phyloP scores from a whole-genome alignment of 2,113 vertebrate species.

The Eolophus roseicapilla region DNA sequence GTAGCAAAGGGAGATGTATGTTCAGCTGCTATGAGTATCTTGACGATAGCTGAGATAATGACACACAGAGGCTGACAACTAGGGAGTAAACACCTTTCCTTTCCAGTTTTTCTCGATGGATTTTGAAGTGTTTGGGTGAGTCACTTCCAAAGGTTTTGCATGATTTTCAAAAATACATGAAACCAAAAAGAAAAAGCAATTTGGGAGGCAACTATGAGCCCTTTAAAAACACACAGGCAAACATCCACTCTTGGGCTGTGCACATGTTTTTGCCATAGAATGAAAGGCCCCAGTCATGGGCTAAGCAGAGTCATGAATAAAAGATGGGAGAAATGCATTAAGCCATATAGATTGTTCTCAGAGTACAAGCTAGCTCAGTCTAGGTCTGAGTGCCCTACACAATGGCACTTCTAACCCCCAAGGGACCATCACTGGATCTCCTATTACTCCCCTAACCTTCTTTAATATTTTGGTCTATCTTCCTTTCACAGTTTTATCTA shows the following conservation, averaged over 20 bases:
- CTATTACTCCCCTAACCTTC: neutral
- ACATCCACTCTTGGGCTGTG: neutral
- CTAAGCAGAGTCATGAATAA: slow-evolving; percentile 14
- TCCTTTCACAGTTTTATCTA: neutral
- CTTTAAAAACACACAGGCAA: neutral
- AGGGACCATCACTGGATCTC: neutral
- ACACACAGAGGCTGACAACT: neutral
- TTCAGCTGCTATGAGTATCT: neutral
- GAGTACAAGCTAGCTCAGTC: neutral
- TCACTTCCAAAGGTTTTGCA: neutral
- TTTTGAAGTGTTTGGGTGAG: slow-evolving; percentile 1
- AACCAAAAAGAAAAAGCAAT: neutral
- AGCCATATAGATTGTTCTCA: neutral
- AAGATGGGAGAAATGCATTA: slow-evolving; percentile 33
- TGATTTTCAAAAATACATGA: neutral
- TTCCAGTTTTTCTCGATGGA: neutral
- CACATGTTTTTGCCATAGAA: neutral
- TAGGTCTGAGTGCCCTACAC: neutral
- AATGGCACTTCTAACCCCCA: neutral
- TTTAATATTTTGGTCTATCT: neutral
- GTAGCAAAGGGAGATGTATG: neutral
- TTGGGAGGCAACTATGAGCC: neutral
- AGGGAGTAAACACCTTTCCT: neutral
- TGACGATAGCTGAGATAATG: neutral
- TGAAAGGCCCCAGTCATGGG: neutral